Percentiles rank a stretch among this genome's conserved stretches.
phyloP scores from a whole-genome alignment of 2,113 vertebrate species.

The Pogona vitticeps region DNA sequence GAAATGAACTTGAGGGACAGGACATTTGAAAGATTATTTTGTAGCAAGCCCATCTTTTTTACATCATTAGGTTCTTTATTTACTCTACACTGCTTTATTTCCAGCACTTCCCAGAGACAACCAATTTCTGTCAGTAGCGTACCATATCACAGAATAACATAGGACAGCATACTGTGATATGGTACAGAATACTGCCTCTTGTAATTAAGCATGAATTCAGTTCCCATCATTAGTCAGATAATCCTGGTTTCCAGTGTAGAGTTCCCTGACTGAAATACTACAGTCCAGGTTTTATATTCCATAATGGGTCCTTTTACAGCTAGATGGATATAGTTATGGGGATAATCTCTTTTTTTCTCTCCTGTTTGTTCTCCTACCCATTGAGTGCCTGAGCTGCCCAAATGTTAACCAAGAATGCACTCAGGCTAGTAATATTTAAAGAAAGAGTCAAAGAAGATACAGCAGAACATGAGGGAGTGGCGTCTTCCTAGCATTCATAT shows the following conservation, averaged over 20 bases:
- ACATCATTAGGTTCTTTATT: not conserved
- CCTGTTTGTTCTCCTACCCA: not conserved
- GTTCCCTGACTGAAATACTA: not conserved
- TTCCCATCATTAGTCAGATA: not conserved
- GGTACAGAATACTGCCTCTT: not conserved
- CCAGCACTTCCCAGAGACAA: not conserved
- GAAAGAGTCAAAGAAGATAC: not conserved
- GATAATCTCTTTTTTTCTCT: not conserved
- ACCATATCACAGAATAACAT: no score
- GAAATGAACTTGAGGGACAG: not conserved
- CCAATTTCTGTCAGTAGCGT: not conserved
- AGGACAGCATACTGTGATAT: not conserved
- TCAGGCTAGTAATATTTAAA: not conserved
- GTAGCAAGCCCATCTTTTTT: not conserved
- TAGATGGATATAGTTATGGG: not conserved
- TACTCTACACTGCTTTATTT: not conserved
- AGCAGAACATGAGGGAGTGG: not conserved
- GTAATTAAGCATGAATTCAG: not conserved
- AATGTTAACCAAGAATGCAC: not conserved
- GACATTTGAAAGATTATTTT: not conserved
- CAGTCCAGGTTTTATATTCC: no score
- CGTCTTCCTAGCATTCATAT: conserved; percentile 1
- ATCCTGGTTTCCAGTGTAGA: not conserved
- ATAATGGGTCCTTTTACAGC: not conserved
- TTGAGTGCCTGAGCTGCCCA: not conserved